Percentiles rank a stretch among this genome's conserved stretches.
phyloP scores from a whole-genome alignment of 2,888 invertebrate genomes.

The Rhingia rostrata region DNA sequence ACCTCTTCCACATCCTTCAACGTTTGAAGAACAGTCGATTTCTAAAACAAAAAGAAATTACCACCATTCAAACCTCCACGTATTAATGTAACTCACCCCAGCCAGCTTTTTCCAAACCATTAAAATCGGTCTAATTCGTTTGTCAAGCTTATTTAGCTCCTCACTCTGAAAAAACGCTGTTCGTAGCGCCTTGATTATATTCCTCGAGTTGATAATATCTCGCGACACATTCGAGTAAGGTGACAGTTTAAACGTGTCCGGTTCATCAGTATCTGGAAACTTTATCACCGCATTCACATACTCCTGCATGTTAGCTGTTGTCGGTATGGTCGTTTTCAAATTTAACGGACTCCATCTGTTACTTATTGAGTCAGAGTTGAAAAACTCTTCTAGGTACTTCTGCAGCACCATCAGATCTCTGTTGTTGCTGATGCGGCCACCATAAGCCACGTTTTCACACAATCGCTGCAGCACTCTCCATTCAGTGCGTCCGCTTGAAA shows the following conservation, averaged over 20 bases:
- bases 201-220: constrained; percentile 79
- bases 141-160: constrained; percentile 82
- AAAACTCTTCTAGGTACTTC: constrained; percentile 86
- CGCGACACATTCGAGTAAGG: constrained; percentile 80
- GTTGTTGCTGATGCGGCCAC: constrained; percentile 91
- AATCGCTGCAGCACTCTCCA: constrained; percentile 92
- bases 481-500: constrained; percentile 81
- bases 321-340: constrained; percentile 79
- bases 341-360: constrained; percentile 86
- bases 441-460: constrained; percentile 91
- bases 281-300: constrained; percentile 80
- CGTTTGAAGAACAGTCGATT: constrained; percentile 77
- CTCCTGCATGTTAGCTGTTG: constrained; percentile 80
- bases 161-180: constrained; percentile 77
- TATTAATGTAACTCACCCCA: constrained; percentile 79
- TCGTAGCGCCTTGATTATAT: constrained; percentile 79
- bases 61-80: neutral
- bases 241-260: constrained; percentile 81
- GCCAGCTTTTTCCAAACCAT: constrained; percentile 92
- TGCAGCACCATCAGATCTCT: constrained; percentile 85
- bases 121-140: constrained; percentile 88
- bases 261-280: constrained; percentile 81
- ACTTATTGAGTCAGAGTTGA: constrained; percentile 85
- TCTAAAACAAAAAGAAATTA: constrained; percentile 72
- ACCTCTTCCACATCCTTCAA: constrained; percentile 75